These are phyloP conservation scores for Papilio polytes DNA, from an alignment of 1,140 invertebrate species.

Conservation along the genomic window DNA sequence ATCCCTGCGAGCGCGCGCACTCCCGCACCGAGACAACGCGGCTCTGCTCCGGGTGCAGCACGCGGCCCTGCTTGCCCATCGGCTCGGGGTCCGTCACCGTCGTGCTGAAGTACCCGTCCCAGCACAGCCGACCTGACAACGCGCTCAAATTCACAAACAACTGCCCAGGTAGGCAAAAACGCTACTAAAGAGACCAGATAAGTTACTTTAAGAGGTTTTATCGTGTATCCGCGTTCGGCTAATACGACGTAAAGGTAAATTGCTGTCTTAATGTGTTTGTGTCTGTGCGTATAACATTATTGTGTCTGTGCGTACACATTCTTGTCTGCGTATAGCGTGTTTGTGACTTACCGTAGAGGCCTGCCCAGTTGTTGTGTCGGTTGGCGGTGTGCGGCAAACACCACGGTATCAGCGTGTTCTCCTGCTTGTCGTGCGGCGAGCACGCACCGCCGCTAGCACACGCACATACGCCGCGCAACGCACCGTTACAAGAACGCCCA, in stretches of 20 bases:
- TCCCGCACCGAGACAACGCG: slow-evolving; percentile 93
- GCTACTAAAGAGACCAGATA: not conserved
- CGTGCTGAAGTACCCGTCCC: slow-evolving; percentile 94
- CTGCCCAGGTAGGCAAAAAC: not conserved
- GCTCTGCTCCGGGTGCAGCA: slow-evolving; percentile 92
- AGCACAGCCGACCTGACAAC: slow-evolving; percentile 88
- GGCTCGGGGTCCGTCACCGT: slow-evolving; percentile 96
- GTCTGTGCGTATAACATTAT: too few species aligned
- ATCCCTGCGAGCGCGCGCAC: slow-evolving; percentile 94
- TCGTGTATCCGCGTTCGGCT: not conserved
- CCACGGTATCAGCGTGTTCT: slow-evolving; percentile 95
- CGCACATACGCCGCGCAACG: slow-evolving; percentile 90
- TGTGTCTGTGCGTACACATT: too few species aligned
- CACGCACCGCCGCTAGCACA: slow-evolving; percentile 88
- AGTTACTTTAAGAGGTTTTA: too few species aligned
- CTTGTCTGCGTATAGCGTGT: not conserved
- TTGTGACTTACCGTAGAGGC: slow-evolving; percentile 82
- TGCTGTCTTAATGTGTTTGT: not conserved
- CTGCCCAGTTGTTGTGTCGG: slow-evolving; percentile 94
- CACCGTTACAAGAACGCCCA: slow-evolving; percentile 84
- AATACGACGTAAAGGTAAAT: not conserved
- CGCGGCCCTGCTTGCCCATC: slow-evolving; percentile 94
- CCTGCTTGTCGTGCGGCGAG: slow-evolving; percentile 90
- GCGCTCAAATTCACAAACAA: not conserved
- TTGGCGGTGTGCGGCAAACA: slow-evolving; percentile 95